Evolutionary conservation across 2,888 invertebrate genomes (phyloP), one percentile per base, ranked within the genome.

Genomic region (Chydorus sphaericus): DNA sequence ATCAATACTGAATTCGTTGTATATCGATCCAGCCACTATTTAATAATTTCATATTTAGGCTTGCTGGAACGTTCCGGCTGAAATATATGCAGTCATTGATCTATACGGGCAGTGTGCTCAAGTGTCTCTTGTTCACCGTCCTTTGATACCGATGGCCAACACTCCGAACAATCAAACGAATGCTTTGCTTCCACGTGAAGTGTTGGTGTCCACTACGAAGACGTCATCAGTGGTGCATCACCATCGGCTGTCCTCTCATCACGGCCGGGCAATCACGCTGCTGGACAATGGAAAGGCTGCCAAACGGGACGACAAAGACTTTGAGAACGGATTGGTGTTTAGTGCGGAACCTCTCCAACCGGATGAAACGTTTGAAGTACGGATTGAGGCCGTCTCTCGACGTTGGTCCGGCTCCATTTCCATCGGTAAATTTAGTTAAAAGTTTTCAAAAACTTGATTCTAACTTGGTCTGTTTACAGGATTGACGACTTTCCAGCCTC

Each of bases 51-150:
- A n/a, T n/a, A n/a, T n/a, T n/a, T n/a, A n/a, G n/a, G 44, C 44
- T 7, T 54, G 52, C 23, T 33, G 33, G 28, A 50, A n/a, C 16
- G 49, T 49, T 14, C 49, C 44, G 4, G 52, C 48, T 71, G 86
- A 83, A 69, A 81, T 93, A 55, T 94, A 87, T 73, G 92, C 91
- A 2, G 91, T 94, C n/a, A 82, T 94, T 52, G 93, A 94, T 73
- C 74, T 94, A 54, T 93, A 92, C 66, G 93, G 93, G 1, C 90
- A 90, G 67, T 94, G 94, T 70, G 88, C 91, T 1, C 90, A 93
- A 77, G 92, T 91, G 18, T 71, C 73, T 30, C 70, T 75, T n/a
- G 63, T 65, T 14, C 63, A 62, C 57, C 28, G 33, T 28, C 61
- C 62, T 57, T 59, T 61, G 30, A 59, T 59, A 23, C 54, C 60